Evolutionary conservation across 2,113 vertebrate genomes (phyloP).

Genomic region (Chaetura pelagica): DNA sequence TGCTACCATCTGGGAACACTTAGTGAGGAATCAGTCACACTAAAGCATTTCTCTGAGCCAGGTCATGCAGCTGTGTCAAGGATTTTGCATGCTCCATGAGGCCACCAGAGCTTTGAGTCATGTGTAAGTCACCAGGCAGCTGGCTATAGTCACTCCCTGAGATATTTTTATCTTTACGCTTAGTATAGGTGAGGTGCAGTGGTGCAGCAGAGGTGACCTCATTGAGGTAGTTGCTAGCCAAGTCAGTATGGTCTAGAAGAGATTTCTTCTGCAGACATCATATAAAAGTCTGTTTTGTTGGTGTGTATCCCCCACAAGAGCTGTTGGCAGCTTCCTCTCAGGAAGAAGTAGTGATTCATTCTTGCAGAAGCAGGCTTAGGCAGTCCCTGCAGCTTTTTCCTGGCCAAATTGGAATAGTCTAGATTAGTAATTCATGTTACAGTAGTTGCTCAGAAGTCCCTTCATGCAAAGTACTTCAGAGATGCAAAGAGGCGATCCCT

Average conservation of each 20-base stretch:
- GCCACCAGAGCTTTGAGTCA: conserved; percentile 4
- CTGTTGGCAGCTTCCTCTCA: conserved; percentile 31
- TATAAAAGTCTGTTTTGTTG: conserved; percentile 16
- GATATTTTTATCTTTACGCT: not conserved
- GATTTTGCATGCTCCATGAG: not conserved
- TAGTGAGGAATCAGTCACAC: not conserved
- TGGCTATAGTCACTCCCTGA: not conserved
- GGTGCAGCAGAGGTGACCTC: not conserved
- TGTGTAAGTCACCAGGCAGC: not conserved
- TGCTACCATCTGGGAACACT: conserved; percentile 23
- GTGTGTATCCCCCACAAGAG: not conserved
- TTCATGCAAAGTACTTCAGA: not conserved
- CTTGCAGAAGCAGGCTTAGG: not conserved
- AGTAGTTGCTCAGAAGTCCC: not conserved
- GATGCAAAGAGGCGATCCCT: not conserved
- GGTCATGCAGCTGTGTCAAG: not conserved
- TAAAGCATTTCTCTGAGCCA: not conserved
- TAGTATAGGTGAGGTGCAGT: not conserved
- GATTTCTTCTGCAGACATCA: conserved; percentile 14
- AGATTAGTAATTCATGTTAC: conserved; percentile 6
- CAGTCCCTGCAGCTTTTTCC: not conserved
- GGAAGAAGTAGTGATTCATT: conserved; percentile 43
- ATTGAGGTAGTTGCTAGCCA: not conserved
- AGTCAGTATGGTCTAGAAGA: not conserved
- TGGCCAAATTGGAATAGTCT: conserved; percentile 7